Conservation (phyloP, 1,140 invertebrate species). For the Apis dorsata region DNA sequence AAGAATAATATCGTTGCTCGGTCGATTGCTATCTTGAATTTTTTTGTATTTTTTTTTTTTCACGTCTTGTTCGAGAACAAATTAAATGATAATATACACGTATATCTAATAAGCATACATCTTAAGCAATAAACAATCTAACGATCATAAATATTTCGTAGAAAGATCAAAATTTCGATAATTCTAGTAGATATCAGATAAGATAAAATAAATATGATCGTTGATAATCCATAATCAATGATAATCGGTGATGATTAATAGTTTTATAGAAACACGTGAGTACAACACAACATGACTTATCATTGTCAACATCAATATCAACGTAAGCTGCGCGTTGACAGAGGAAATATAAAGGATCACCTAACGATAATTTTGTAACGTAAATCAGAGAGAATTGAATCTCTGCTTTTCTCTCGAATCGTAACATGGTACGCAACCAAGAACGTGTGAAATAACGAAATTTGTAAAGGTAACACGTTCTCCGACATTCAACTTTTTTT, state of each 20-base stretch:
- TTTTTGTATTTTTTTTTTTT: too few relatives aligned
- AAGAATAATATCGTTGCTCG: too few relatives aligned
- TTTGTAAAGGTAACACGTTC: not conserved
- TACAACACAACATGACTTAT: slow-evolving; percentile 65
- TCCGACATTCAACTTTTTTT: not conserved
- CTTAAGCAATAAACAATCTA: too few relatives aligned
- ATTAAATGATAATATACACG: too few relatives aligned
- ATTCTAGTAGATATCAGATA: too few relatives aligned
- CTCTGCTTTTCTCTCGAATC: slow-evolving; percentile 5
- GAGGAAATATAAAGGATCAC: slow-evolving; percentile 68
- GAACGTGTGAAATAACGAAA: not conserved
- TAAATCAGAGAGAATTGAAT: slow-evolving; percentile 62
- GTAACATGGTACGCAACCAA: slow-evolving; percentile 30
- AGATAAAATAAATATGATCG: not conserved
- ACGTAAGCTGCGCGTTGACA: slow-evolving; percentile 68
- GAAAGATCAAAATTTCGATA: too few relatives aligned
- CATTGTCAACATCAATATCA: slow-evolving; percentile 66
- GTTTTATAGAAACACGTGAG: slow-evolving; percentile 74
- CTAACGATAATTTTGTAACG: slow-evolving; percentile 57
- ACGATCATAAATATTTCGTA: too few relatives aligned
- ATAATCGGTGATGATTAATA: slow-evolving; percentile 73
- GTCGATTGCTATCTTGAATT: too few relatives aligned
- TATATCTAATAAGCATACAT: too few relatives aligned
- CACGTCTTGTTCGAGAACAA: too few relatives aligned
- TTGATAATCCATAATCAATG: slow-evolving; percentile 48